Percentiles rank a stretch among this genome's conserved stretches.
These are phyloP conservation scores for Loris lydekkerianus DNA, from an alignment of 2,797 vertebrate genomes.

Conservation along the genomic window DNA sequence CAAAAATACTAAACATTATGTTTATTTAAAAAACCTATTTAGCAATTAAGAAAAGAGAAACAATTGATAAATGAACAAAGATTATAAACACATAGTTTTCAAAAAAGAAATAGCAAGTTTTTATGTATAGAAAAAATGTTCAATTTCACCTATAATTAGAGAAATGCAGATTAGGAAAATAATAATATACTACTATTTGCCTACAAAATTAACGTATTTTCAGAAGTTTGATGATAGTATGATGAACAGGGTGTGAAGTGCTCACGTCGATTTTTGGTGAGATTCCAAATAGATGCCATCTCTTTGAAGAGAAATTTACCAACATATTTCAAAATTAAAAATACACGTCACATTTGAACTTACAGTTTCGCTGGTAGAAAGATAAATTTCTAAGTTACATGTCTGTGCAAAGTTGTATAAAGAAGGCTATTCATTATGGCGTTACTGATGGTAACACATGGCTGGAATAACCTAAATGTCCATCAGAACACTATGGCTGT, in stretches of 20 bases:
- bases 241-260: background rate
- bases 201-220: background rate
- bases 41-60: constrained; percentile 58
- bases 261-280: background rate
- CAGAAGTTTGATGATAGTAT: background rate
- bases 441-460: background rate
- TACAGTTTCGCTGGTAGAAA: background rate
- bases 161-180: constrained; percentile 10
- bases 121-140: background rate
- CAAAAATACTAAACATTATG: background rate
- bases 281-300: background rate
- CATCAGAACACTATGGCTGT: background rate
- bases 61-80: constrained; percentile 3
- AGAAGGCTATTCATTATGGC: background rate
- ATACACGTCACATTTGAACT: constrained; percentile 29
- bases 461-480: background rate
- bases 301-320: constrained; percentile 7
- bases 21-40: constrained; percentile 19
- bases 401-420: background rate
- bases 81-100: background rate
- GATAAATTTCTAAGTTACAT: background rate
- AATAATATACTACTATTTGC: background rate
- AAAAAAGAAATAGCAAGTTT: background rate
- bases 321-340: constrained; percentile 26
- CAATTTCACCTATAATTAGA: background rate